Conservation (phyloP, 1,140 invertebrate genomes). For the Euschistus heros region DNA sequence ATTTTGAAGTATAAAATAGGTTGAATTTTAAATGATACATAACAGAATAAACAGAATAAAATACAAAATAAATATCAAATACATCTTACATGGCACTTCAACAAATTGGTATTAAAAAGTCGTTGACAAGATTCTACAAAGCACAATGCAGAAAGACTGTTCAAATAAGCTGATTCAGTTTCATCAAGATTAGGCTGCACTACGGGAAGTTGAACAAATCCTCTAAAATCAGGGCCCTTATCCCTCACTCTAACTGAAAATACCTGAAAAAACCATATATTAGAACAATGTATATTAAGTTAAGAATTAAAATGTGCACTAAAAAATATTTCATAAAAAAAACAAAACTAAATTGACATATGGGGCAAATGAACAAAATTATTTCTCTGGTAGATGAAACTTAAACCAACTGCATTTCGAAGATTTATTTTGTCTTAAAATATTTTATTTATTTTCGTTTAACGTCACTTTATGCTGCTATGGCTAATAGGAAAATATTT, state of each 20-base stretch:
- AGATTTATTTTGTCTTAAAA: no score
- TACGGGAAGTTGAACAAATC: slow-evolving; percentile 60
- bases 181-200: slow-evolving; percentile 38
- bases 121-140: slow-evolving; percentile 54
- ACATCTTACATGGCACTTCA: slow-evolving; percentile 44
- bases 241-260: slow-evolving; percentile 59
- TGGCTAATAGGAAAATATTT: no score
- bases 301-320: not conserved
- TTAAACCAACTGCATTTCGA: no score
- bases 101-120: slow-evolving; percentile 43
- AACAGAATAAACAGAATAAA: no score
- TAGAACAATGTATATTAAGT: not conserved
- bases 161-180: slow-evolving; percentile 37
- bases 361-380: no score
- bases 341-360: no score
- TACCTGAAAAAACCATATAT: slow-evolving; percentile 39
- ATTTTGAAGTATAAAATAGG: no score
- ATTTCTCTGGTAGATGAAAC: no score
- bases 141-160: slow-evolving; percentile 47
- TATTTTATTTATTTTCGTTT: no score
- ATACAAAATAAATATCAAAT: slow-evolving; percentile 21
- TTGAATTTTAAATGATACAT: no score
- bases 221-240: slow-evolving; percentile 57
- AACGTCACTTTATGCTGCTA: no score
- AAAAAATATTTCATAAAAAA: not conserved